Evolutionary conservation across 2,113 vertebrate species (phyloP).

Genomic region (Coturnix japonica): DNA sequence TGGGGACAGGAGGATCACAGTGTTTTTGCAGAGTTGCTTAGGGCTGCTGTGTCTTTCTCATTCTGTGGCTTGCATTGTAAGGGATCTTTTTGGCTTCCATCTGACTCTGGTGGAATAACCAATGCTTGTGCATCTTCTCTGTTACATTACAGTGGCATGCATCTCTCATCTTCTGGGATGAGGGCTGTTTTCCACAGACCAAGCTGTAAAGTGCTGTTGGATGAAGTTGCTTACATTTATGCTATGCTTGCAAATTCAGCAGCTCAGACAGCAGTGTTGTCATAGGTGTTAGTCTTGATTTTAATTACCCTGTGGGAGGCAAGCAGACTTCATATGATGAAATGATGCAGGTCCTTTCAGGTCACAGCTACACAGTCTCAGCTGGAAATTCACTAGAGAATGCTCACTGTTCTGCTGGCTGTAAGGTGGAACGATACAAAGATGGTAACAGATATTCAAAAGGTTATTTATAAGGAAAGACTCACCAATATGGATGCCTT

Average conservation of each 20-base stretch:
- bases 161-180: neutral
- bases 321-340: neutral
- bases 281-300: conserved; percentile 12
- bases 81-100: rapidly evolving
- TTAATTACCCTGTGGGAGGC: neutral
- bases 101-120: neutral
- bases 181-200: neutral
- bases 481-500: too few relatives aligned
- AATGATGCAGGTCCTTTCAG: neutral
- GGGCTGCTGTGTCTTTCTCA: neutral
- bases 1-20: neutral
- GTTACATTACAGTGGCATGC: neutral
- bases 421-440: too few relatives aligned
- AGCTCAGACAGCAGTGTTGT: neutral
- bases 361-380: neutral
- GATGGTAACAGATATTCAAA: too few relatives aligned
- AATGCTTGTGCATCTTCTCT: neutral
- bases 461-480: too few relatives aligned
- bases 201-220: neutral
- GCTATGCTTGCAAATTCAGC: neutral
- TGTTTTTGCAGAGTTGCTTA: neutral
- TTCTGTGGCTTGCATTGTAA: rapidly evolving
- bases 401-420: neutral
- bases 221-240: neutral
- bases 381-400: neutral